Evolutionary conservation across 2,797 vertebrate genomes (phyloP).

Genomic region (Pempheris klunzingeri): DNA sequence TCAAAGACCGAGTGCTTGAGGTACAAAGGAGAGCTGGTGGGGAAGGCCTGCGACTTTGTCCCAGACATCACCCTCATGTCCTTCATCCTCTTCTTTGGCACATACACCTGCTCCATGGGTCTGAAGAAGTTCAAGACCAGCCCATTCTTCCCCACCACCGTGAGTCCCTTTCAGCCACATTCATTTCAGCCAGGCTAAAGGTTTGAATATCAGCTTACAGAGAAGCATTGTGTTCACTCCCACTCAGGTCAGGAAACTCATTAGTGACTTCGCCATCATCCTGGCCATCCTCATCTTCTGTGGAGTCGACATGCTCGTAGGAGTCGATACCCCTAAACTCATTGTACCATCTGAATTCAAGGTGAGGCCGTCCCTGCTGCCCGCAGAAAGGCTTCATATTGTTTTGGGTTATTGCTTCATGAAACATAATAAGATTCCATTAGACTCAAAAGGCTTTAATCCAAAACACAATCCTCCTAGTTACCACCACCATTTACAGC

Average conservation of each 20-base stretch:
- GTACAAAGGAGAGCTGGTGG: constrained; percentile 90
- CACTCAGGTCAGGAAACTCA: constrained; percentile 93
- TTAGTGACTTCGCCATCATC: constrained; percentile 99
- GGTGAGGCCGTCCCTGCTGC: constrained; percentile 76
- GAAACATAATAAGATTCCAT: not conserved
- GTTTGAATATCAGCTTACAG: constrained; percentile 3
- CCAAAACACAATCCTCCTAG: not conserved
- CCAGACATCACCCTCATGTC: constrained; percentile 98
- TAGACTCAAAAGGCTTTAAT: not conserved
- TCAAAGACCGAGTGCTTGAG: constrained; percentile 90
- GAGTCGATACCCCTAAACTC: constrained; percentile 97
- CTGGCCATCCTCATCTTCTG: constrained; percentile 97
- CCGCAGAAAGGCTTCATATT: no score
- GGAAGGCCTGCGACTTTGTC: constrained; percentile 90
- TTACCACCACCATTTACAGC: no score
- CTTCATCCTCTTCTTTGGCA: constrained; percentile 96
- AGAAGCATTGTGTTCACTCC: constrained; percentile 16
- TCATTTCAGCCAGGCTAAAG: not conserved
- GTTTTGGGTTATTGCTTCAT: not conserved
- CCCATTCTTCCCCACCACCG: constrained; percentile 95
- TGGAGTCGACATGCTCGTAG: constrained; percentile 93
- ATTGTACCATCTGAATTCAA: constrained; percentile 98
- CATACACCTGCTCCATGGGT: constrained; percentile 96
- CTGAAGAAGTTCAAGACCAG: constrained; percentile 99
- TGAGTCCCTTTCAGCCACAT: constrained; percentile 78